Percentiles rank a stretch among this genome's conserved stretches.
Evolutionary conservation across 2,888 invertebrate genomes (phyloP).

Genomic region (Orthonychiurus folsomi): DNA sequence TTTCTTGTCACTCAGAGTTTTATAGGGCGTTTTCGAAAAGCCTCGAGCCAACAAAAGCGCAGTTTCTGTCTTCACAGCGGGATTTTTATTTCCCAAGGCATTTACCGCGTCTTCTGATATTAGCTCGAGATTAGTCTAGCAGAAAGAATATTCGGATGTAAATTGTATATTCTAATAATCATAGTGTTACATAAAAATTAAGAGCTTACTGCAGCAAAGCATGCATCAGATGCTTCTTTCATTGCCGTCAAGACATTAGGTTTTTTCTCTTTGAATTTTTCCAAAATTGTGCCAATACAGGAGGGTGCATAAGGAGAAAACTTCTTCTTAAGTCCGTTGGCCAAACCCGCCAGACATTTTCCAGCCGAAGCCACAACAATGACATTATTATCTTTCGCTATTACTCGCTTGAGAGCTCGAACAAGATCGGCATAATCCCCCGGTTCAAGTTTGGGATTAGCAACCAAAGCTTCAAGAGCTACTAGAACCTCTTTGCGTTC

Average conservation of each 20-base stretch:
- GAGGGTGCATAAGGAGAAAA: slow-evolving; percentile 75
- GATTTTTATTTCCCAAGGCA: slow-evolving; percentile 84
- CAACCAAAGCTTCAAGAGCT: slow-evolving; percentile 63
- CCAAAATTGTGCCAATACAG: slow-evolving; percentile 67
- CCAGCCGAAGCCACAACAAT: slow-evolving; percentile 79
- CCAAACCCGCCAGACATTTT: slow-evolving; percentile 71
- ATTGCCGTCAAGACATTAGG: slow-evolving; percentile 75
- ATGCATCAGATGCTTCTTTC: slow-evolving; percentile 81
- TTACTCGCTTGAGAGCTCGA: slow-evolving; percentile 71
- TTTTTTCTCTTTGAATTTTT: slow-evolving; percentile 98
- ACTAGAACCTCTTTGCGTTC: slow-evolving; percentile 89
- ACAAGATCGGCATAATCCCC: slow-evolving; percentile 90
- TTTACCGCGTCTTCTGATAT: slow-evolving; percentile 77
- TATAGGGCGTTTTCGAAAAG: slow-evolving; percentile 62
- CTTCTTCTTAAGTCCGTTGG: slow-evolving; percentile 74
- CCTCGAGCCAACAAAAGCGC: slow-evolving; percentile 74
- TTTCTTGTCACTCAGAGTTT: slow-evolving; percentile 73
- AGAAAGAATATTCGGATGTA: slow-evolving; percentile 11
- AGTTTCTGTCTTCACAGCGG: slow-evolving; percentile 78
- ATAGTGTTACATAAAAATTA: too few species aligned
- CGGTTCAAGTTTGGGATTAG: slow-evolving; percentile 71
- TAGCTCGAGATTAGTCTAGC: slow-evolving; percentile 71
- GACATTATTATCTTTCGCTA: slow-evolving; percentile 91
- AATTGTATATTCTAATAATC: too few species aligned
- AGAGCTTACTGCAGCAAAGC: slow-evolving; percentile 60